Conservation (phyloP, 2,888 invertebrate species). For the Eupithecia dodoneata region DNA sequence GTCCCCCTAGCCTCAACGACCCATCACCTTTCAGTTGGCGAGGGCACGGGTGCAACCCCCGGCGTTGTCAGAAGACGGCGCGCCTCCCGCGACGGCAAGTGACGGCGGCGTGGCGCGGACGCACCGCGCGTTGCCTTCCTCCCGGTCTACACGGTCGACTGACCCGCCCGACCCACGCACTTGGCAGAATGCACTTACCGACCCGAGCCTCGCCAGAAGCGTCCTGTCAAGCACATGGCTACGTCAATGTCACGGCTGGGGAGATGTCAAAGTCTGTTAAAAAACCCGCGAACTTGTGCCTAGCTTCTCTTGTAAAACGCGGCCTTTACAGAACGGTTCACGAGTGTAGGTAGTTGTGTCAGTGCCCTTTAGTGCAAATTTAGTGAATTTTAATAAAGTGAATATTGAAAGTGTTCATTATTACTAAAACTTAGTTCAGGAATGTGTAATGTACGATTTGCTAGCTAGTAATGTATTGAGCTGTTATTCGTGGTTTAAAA, state of each 20-base stretch:
- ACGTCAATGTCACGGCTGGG: constrained; percentile 9
- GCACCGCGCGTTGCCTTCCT: constrained; percentile 55
- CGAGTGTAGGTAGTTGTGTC: constrained; percentile 23
- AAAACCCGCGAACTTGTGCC: constrained; percentile 24
- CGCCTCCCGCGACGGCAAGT: constrained; percentile 89
- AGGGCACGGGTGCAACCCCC: constrained; percentile 55
- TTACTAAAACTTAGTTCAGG: constrained; percentile 28
- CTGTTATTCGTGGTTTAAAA: constrained; percentile 10
- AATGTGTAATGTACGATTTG: constrained; percentile 23
- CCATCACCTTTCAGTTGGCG: constrained; percentile 62
- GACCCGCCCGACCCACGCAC: constrained; percentile 39
- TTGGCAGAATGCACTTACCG: constrained; percentile 13
- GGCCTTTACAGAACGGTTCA: constrained; percentile 29
- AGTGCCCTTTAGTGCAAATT: constrained; percentile 36
- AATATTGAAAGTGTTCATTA: constrained; percentile 41
- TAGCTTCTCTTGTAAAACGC: constrained; percentile 16
- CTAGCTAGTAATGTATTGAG: constrained; percentile 32
- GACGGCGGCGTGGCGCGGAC: constrained; percentile 86
- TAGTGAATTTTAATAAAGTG: constrained; percentile 35
- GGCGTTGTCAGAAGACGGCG: constrained; percentile 84
- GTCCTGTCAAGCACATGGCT: not conserved
- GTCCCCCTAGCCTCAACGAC: not conserved
- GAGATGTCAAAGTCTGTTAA: constrained; percentile 5
- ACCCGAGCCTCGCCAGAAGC: not conserved
- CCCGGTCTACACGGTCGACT: constrained; percentile 50